These are phyloP conservation scores for Oreochromis niloticus DNA, from an alignment of 2,113 vertebrate genomes.

Conservation along the genomic window DNA sequence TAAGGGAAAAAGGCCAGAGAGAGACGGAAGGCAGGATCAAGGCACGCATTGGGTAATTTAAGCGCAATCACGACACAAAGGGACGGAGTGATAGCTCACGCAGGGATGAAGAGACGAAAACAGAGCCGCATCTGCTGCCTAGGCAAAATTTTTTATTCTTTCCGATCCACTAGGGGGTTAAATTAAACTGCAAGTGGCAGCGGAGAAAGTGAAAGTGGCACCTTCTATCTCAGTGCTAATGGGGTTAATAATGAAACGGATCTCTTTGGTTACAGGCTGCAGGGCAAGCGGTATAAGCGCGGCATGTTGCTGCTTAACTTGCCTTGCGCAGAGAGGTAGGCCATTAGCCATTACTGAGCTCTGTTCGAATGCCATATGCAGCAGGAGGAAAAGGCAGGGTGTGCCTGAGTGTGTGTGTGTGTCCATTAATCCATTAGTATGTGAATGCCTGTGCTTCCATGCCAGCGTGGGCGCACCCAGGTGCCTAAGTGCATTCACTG, in stretches of 20 bases:
- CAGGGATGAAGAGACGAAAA: neutral
- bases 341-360: slow-evolving; percentile 49
- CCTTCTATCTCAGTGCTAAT: slow-evolving; percentile 1
- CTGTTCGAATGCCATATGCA: slow-evolving; percentile 14
- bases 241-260: slow-evolving; percentile 54
- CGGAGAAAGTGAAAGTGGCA: neutral
- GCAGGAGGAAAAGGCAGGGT: slow-evolving; percentile 11
- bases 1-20: slow-evolving; percentile 44
- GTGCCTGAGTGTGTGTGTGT: slow-evolving; percentile 1
- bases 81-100: neutral
- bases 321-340: slow-evolving; percentile 12
- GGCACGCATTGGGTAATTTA: neutral
- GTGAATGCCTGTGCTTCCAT: neutral
- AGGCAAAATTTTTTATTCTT: neutral
- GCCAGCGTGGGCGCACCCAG: slow-evolving; percentile 10
- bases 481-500: slow-evolving; percentile 1
- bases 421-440: slow-evolving; percentile 45
- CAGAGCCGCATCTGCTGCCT: neutral
- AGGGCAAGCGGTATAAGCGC: neutral
- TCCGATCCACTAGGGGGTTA: slow-evolving; percentile 4
- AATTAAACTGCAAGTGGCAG: neutral
- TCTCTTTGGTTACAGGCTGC: neutral
- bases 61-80: neutral
- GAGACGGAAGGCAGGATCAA: slow-evolving; percentile 9
- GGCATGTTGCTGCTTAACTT: slow-evolving; percentile 36